phyloP scores from a whole-genome alignment of 1,140 invertebrate species.

The Drosophila rufa region DNA sequence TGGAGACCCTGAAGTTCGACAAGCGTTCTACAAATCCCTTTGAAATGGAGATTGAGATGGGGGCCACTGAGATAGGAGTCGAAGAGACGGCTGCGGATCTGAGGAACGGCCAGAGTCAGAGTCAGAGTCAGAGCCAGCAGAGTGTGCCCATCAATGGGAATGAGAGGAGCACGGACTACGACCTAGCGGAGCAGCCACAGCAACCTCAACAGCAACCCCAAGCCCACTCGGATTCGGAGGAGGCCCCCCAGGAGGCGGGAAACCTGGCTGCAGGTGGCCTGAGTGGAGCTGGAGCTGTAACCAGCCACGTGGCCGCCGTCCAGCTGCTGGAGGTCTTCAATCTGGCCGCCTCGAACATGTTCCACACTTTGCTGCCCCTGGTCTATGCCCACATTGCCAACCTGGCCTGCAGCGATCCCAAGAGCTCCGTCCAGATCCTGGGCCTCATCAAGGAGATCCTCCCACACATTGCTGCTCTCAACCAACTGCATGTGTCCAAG shows the following conservation, averaged over 20 bases:
- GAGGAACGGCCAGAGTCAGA: constrained; percentile 63
- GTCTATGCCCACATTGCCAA: constrained; percentile 93
- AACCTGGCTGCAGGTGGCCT: constrained; percentile 15
- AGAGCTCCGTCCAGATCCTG: constrained; percentile 96
- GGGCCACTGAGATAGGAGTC: constrained; percentile 80
- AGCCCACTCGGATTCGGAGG: constrained; percentile 73
- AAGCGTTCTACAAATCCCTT: constrained; percentile 84
- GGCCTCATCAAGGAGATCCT: constrained; percentile 95
- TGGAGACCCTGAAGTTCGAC: constrained; percentile 84
- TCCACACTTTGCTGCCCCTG: constrained; percentile 91
- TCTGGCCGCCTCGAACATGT: constrained; percentile 85
- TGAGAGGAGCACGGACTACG: constrained; percentile 70
- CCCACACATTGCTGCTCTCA: constrained; percentile 94
- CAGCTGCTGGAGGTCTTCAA: constrained; percentile 82
- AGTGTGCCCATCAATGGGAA: constrained; percentile 77
- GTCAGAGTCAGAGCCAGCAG: constrained; percentile 36
- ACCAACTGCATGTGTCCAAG: constrained; percentile 87
- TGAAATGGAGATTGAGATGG: constrained; percentile 84
- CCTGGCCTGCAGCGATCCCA: constrained; percentile 92
- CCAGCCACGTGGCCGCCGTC: constrained; percentile 48
- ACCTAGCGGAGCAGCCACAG: constrained; percentile 60
- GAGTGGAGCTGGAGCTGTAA: constrained; percentile 8
- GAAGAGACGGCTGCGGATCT: constrained; percentile 74
- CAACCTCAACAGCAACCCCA: constrained; percentile 17
- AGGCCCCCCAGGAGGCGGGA: constrained; percentile 37